A percentile compares a stretch with the other conserved stretches of the same genome.
phyloP scores from a whole-genome alignment of 2,113 vertebrate species.

The Morone chrysops region DNA sequence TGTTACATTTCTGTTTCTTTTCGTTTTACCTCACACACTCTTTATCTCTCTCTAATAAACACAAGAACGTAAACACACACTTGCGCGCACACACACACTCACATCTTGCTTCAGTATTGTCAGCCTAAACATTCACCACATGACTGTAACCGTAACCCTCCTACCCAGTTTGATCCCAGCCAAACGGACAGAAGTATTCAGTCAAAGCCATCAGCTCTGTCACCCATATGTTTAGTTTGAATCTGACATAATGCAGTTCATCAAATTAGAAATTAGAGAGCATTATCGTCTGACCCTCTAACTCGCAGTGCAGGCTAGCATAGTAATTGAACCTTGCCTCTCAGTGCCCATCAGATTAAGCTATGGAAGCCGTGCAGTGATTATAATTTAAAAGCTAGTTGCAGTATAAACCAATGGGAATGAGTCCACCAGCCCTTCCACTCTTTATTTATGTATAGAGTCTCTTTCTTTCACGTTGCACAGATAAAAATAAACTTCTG shows the following conservation, averaged over 20 bases:
- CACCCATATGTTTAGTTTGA: conserved; percentile 56
- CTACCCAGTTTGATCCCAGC: conserved; percentile 28
- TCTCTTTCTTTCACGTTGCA: conserved; percentile 67
- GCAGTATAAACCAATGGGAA: conserved; percentile 57
- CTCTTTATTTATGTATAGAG: conserved; percentile 73
- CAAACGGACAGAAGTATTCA: conserved; percentile 30
- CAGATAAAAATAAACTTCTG: conserved; percentile 81
- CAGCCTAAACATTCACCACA: conserved; percentile 44
- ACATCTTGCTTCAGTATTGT: conserved; percentile 29
- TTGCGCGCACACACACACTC: background rate
- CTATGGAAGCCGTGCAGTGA: conserved; percentile 54
- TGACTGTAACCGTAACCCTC: conserved; percentile 44
- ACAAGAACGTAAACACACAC: background rate
- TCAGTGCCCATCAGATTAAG: conserved; percentile 74
- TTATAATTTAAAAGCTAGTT: conserved; percentile 68
- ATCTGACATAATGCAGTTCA: conserved; percentile 51
- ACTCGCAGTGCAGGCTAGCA: conserved; percentile 20
- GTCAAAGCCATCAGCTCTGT: conserved; percentile 48
- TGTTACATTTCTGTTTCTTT: conserved; percentile 11
- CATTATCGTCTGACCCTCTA: conserved; percentile 44
- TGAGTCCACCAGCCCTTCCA: conserved; percentile 56
- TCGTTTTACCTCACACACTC: conserved; percentile 15
- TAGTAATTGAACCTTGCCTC: conserved; percentile 49
- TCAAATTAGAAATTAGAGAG: conserved; percentile 61
- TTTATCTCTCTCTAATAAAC: conserved; percentile 36